Evolutionary conservation across 2,888 invertebrate species (phyloP).

Genomic region (Subacronicta megacephala): DNA sequence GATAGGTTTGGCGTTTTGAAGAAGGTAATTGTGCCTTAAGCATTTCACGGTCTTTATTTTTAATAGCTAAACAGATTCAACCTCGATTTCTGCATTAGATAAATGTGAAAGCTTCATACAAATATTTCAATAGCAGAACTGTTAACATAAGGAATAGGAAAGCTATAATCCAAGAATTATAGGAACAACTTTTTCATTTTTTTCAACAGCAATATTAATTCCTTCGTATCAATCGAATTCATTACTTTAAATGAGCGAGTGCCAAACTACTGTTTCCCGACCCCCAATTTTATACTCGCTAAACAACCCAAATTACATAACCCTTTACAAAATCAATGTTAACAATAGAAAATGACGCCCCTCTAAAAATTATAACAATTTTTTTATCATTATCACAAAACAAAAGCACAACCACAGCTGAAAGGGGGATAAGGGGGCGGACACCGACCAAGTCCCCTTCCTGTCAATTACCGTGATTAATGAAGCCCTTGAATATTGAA

Average conservation of each 20-base stretch:
- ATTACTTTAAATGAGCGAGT: slow-evolving; percentile 35
- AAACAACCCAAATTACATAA: slow-evolving; percentile 40
- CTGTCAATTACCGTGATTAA: slow-evolving; percentile 89
- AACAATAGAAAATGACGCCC: slow-evolving; percentile 49
- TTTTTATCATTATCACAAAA: slow-evolving; percentile 73
- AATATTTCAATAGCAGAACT: background rate
- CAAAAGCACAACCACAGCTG: slow-evolving; percentile 60
- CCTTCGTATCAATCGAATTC: slow-evolving; percentile 16
- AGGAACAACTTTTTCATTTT: background rate
- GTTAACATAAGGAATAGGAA: too few species aligned
- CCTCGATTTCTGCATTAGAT: background rate
- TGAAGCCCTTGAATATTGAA: slow-evolving; percentile 87
- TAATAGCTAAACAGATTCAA: slow-evolving; percentile 3
- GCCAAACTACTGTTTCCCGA: slow-evolving; percentile 5
- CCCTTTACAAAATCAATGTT: slow-evolving; percentile 47
- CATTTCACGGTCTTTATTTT: slow-evolving; percentile 22
- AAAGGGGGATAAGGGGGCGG: slow-evolving; percentile 66
- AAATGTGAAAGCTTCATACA: background rate
- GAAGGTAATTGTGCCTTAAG: slow-evolving; percentile 30
- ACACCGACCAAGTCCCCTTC: slow-evolving; percentile 76
- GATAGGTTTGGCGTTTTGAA: slow-evolving; percentile 29
- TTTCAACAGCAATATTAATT: background rate
- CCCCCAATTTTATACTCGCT: slow-evolving; percentile 35
- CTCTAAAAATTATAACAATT: slow-evolving; percentile 52
- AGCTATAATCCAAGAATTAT: background rate